phyloP scores from a whole-genome alignment of 2,888 invertebrate species.

The Caenorhabditis sp. region DNA sequence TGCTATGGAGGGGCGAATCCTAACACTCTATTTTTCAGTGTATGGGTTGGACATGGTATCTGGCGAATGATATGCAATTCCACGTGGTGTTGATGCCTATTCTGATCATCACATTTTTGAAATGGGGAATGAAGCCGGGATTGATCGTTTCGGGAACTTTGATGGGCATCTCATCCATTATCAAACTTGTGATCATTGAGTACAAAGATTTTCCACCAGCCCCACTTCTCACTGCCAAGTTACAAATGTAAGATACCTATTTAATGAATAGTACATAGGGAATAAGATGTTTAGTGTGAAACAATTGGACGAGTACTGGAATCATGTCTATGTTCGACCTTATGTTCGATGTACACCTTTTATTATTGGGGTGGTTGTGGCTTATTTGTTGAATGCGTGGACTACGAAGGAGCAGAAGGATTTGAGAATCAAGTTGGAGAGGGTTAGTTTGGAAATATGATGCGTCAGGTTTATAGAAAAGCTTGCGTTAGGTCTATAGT shows the following conservation, averaged over 20 bases:
- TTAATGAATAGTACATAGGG: too few relatives aligned
- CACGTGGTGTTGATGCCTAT: slow-evolving; percentile 78
- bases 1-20: too few relatives aligned
- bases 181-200: slow-evolving; percentile 56
- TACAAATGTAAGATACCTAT: slow-evolving; percentile 65
- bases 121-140: slow-evolving; percentile 51
- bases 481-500: too few relatives aligned
- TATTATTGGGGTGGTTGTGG: slow-evolving; percentile 72
- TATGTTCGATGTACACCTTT: slow-evolving; percentile 73
- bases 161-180: slow-evolving; percentile 45
- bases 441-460: not conserved
- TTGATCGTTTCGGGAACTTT: slow-evolving; percentile 33
- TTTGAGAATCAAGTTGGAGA: slow-evolving; percentile 53
- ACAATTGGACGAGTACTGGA: slow-evolving; percentile 67
- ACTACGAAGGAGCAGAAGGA: slow-evolving; percentile 31
- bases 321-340: slow-evolving; percentile 72
- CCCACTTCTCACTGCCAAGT: slow-evolving; percentile 65
- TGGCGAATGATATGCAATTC: slow-evolving; percentile 80
- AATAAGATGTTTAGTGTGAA: too few relatives aligned
- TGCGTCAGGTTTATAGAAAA: too few relatives aligned
- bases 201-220: slow-evolving; percentile 67
- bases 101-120: slow-evolving; percentile 77
- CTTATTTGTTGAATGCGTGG: slow-evolving; percentile 70
- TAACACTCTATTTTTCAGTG: slow-evolving; percentile 76
- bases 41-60: slow-evolving; percentile 79